Base-by-base conservation (phyloP, 2,113 vertebrate species). In the Silurus asotus region DNA sequence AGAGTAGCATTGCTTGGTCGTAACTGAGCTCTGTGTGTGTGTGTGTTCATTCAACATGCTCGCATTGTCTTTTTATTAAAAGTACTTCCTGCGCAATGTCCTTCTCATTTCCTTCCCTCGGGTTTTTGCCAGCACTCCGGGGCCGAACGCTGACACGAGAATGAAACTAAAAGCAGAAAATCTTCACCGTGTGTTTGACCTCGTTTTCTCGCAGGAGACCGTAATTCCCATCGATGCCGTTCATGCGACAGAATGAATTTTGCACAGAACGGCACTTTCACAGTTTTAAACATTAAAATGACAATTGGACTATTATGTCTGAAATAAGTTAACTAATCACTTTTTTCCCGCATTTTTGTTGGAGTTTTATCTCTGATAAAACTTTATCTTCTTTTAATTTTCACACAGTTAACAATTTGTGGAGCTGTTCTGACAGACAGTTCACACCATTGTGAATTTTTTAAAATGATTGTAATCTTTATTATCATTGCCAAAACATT, bases 131-230 rank as follows among this genome's bases (percentile, higher is more conserved):
- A 80, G 77, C 82, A 80, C 84, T 84, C 82, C 25, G 72, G 70
- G 81, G 81, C 70, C 78, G 84, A 88, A 75, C 81, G 65, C 69
- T 75, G 45, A 85, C 55, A 70, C 7, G 17, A 84, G 87, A 85
- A 88, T 45, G 20, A 81, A 85, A 78, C 83, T 87, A 83, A 89
- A 87, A 87, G 49, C 8, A 87, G 85, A 85, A 83, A 62, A 25
- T 20, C 5, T 79, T 82, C 49, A 69, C 81, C 74, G 79, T 79
- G 59, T 70, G 55, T 83, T 89, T 89, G 87, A 90, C 90, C 84
- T 74, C n/a, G 6, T 83, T 82, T 86, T 53, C 61, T 45, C 64
- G 82, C 82, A 23, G 78, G n/a, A 23, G 3, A 74, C 48, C 10
- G 6, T 23, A n/a, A 72, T 80, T 67, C 25, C 28, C 77, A 61